Base-by-base conservation (phyloP, 2,888 invertebrate species). In the Ichneumon xanthorius region DNA sequence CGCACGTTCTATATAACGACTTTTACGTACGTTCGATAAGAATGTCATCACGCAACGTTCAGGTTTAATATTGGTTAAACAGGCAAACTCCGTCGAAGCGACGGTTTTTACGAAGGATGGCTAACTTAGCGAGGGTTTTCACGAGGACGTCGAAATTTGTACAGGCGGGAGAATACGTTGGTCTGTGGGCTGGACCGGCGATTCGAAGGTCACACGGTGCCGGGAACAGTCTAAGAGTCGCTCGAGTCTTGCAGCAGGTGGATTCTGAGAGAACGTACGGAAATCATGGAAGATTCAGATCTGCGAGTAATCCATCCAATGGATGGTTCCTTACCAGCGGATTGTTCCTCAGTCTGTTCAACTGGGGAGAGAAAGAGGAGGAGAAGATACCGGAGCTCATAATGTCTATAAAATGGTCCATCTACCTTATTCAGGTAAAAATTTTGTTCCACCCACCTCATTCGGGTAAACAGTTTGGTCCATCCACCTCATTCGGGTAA, bases 381-480 rank as follows among this genome's bases (percentile, higher is more conserved):
- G 96, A 97, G 93, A 95, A 96, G 72, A 86, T 89, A 30, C 89
- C 92, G 76, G 97, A 97, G 90, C 94, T 98, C 26, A 96, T 97
- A 87, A 95, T 95, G 89, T 96, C 96, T 0, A 96, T 98, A 81
- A 98, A 98, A 94, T 95, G 97, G 88, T 97, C 97, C 9, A 95
- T 98, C 87, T 94, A 98, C 26, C 96, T 97, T 87, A 97, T 97
- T 76, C 96, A 97, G 93, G 95, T 94, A 80, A 70, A 55, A 37
- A 26, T 19, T 30, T 48, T 14, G 16, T 48, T 48, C 0, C 4
- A 4, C 4, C 4, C 14, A 45, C 14, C 11, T 14, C 14, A 0
- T 45, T 19, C 4, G 37, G 1, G 9, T 37, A 9, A 37, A 9
- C 7, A 6, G 9, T 7, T 7, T 37, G 9, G 0, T 37, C 7